Base-by-base conservation (phyloP, 2,113 vertebrate species). In the Pseudorasbora parva region DNA sequence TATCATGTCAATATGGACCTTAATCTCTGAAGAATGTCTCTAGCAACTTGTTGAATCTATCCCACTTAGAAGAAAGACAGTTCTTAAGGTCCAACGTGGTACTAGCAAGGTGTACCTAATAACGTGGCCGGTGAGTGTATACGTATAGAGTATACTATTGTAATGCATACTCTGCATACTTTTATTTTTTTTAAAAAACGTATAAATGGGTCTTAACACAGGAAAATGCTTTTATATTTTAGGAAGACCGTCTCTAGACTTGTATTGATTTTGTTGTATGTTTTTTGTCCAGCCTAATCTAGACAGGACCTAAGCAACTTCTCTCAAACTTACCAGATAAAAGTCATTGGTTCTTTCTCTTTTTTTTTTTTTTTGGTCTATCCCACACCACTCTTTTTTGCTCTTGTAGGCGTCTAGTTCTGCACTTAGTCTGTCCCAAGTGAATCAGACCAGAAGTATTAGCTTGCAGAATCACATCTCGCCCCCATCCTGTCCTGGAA, bases 391-490 rank as follows among this genome's bases (percentile, higher is more conserved):
- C 6, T 12, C 14, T 49, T 49, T 49, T 33, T 62, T 51, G 14
- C 49, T 10, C 41, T 76, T 15, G 4, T n/a, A 47, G 17, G n/a
- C 60, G 86, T 91, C 87, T 90, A 90, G 89, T 78, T 79, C 27
- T 68, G 64, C 57, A 11, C 57, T 66, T 49, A n/a, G 60, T 43
- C 60, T 62, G 72, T 73, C 33, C 45, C 33, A 60, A 72, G 56
- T 30, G 93, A 94, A 93, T 93, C 92, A 91, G 94, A 93, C 89
- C 91, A 94, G 93, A 95, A 94, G 92, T 92, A 94, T 95, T 94
- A 94, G 94, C 93, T 94, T 95, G 94, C 94, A 94, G 92, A 95
- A 95, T 94, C 93, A 88, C 92, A 93, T 93, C 92, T 94, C 92
- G 3, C 68, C 82, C n/a, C 81, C 88, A 85, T 49, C 59, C 86